Evolutionary conservation across 2,888 invertebrate genomes (phyloP), one percentile per base, ranked within the genome.

Genomic region (Seira ritae): DNA sequence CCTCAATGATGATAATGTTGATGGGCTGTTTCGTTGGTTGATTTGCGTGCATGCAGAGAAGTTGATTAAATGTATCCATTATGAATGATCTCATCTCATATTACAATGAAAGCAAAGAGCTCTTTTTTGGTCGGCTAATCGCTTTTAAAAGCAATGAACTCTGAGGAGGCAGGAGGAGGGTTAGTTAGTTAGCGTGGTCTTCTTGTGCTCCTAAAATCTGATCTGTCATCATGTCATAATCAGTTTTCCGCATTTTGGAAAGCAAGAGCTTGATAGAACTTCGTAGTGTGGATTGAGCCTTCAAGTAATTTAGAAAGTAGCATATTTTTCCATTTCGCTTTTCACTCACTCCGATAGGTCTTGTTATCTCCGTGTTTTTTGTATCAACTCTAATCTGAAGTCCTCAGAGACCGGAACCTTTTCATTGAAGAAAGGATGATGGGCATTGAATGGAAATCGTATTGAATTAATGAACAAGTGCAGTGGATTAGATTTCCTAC

Each of bases 1-100:
- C 37, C 1, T 70, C 8, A 10, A 37, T 31, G 37, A 65, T 6
- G 46, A 19, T 31, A 24, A 19, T 55, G 62, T 31, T 66, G 67
- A 68, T 67, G 73, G 65, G 71, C 37, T 72, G 71, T 65, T 77
- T 55, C 55, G 3, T 69, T 12, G 62, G n/a, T 55, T 55, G 55
- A 55, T 55, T 55, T 55, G 55, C 55, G 15, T 55, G 55, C 55
- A 55, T 55, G 15, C 31, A 31, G 76, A 66, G 81, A 73, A 77
- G 71, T 80, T 80, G 79, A 80, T 80, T 80, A 80, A 80, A 80
- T 80, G 65, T 80, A 80, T 80, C 79, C 72, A 80, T 80, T 80
- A 80, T 80, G 72, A 66, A 76, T 76, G 80, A 80, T 68, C 60
- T 80, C 71, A 24, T 80, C 67, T 80, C 23, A 31, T 20, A 23